phyloP scores from a whole-genome alignment of 53 echinoderm and acorn worm species.

The Antedon mediterranea region DNA sequence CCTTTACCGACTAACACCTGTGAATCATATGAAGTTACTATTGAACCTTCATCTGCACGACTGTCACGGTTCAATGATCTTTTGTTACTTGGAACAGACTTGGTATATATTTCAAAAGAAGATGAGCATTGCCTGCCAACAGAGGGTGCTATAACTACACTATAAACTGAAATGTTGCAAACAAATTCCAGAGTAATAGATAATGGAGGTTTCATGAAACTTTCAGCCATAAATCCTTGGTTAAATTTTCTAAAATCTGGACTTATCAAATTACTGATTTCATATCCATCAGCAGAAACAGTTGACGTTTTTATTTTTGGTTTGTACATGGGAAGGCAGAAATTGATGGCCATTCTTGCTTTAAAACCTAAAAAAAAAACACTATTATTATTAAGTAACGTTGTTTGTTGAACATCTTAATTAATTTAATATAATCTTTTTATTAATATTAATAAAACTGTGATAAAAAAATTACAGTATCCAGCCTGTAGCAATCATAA shows the following conservation, averaged over 20 bases:
- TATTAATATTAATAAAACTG: too few species aligned
- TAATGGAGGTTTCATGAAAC: constrained; percentile 81
- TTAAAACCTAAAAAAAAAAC: too few species aligned
- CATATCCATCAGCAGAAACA: constrained; percentile 73
- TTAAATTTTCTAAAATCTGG: constrained; percentile 6
- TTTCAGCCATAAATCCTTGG: constrained; percentile 70
- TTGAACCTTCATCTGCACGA: neutral
- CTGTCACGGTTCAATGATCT: neutral
- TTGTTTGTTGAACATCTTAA: too few species aligned
- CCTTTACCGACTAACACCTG: constrained; percentile 15
- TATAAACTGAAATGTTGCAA: constrained; percentile 52
- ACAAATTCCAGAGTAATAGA: constrained; percentile 60
- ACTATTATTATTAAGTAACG: too few species aligned
- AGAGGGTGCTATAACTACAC: constrained; percentile 50
- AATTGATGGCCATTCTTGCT: constrained; percentile 78
- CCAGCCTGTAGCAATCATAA: too few species aligned
- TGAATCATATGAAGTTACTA: neutral
- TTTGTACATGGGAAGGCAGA: constrained; percentile 41
- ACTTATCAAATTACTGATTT: constrained; percentile 39
- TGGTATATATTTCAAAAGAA: constrained; percentile 64
- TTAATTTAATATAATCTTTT: too few species aligned
- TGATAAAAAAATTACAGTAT: too few species aligned
- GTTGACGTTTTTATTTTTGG: constrained; percentile 40
- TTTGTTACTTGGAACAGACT: constrained; percentile 2
- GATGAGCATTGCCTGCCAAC: constrained; percentile 63